Evolutionary conservation across 1,140 invertebrate species (phyloP), one percentile per base, ranked within the genome.

Genomic region (Ceratoteleas bidentatus): DNA sequence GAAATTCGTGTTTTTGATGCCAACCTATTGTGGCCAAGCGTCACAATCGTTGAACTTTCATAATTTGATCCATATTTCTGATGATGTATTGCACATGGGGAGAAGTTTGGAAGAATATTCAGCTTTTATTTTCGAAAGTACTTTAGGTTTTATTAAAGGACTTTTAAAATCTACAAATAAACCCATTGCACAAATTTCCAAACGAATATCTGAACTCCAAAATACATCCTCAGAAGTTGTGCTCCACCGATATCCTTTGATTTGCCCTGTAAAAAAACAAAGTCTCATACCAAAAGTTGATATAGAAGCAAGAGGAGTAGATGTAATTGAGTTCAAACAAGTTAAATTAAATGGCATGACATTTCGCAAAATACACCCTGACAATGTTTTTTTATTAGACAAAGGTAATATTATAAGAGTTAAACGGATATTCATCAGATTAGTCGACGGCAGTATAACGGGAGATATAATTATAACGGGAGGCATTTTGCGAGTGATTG

Each of bases 341-440:
- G 14, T 70, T 33, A 70, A 70, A 10, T 34, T 70, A 8, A 50
- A 60, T 32, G 34, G 45, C 24, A 70, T 70, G 66, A 70, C 56
- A 11, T 24, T 70, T 11, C 49, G 15, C 38, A 60, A 15, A 3
- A 7, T 14, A 6, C 56, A 52, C 13, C 66, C 66, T 10, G 13
- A 70, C 40, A 70, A 70, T n/a, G 10, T 70, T 43, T 49, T 6
- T 16, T 24, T 60, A 11, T 50, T 60, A 9, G 7, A 57, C 3
- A 7, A 52, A 16, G 56, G 47, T 13, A 13, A 6, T 2, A 70
- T 70, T 14, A 9, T 70, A 13, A 13, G 32, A 52, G 60, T 70
- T 3, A 38, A 70, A 34, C 24, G 36, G 34, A 69, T 69, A 24
- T 69, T 58, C 57, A 33, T 69, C 4, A 33, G 6, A 38, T 24